Percentiles rank a stretch among this genome's conserved stretches.
Conservation (phyloP, 2,797 vertebrate species). For the Hydrocynus forskahlii region DNA sequence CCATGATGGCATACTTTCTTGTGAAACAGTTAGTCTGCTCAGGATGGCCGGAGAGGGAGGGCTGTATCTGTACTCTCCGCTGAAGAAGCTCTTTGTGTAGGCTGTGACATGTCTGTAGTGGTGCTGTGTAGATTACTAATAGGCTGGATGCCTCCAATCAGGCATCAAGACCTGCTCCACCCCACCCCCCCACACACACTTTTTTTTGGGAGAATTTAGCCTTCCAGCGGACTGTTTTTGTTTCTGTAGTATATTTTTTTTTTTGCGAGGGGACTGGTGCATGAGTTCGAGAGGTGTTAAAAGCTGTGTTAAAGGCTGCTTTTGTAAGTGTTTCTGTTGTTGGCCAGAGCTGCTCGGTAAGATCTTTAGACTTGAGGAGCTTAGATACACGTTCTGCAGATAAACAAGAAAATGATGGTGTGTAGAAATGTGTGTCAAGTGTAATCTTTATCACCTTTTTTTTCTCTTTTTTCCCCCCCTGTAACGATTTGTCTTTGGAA, state of each 20-base stretch:
- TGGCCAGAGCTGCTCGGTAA: neutral
- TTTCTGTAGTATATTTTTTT: slow-evolving; percentile 2
- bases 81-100: slow-evolving; percentile 21
- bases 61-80: neutral
- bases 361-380: neutral
- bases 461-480: neutral
- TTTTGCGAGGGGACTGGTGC: neutral
- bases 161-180: neutral
- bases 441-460: slow-evolving; percentile 16
- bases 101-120: slow-evolving; percentile 24
- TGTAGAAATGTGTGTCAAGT: slow-evolving; percentile 31
- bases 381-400: neutral
- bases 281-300: neutral
- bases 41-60: slow-evolving; percentile 10
- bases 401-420: neutral
- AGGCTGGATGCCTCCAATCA: neutral
- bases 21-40: slow-evolving; percentile 34
- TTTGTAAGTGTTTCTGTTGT: neutral
- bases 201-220: neutral
- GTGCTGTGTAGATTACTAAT: slow-evolving; percentile 32
- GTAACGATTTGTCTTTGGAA: slow-evolving; percentile 34
- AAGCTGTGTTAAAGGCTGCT: neutral
- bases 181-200: too few species aligned
- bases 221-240: slow-evolving; percentile 9
- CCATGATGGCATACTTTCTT: slow-evolving; percentile 22